Percentiles rank a stretch among this genome's conserved stretches.
phyloP scores from a whole-genome alignment of 2,888 invertebrate genomes.

The Gandaritis pyraliata region DNA sequence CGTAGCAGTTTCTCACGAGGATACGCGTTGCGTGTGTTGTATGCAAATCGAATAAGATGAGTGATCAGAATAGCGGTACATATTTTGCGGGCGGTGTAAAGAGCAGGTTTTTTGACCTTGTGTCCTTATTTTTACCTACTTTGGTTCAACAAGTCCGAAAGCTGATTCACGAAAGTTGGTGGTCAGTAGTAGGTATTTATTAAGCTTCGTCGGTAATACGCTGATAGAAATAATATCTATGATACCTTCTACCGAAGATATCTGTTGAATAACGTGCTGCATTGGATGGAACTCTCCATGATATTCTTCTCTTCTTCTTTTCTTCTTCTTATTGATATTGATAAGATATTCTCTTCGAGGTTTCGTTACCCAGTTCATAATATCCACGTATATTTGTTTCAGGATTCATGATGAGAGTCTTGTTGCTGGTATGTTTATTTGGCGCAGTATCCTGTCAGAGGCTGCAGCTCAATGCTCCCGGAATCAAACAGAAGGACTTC shows the following conservation, averaged over 20 bases:
- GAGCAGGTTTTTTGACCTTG: constrained; percentile 59
- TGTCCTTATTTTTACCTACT: constrained; percentile 58
- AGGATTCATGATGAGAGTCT: constrained; percentile 53
- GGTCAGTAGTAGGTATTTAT: background rate
- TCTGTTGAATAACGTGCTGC: too few relatives aligned
- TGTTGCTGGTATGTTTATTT: constrained; percentile 55
- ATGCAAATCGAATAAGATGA: constrained; percentile 57
- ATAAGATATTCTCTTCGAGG: too few relatives aligned
- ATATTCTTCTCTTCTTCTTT: too few relatives aligned
- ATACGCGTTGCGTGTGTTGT: constrained; percentile 26
- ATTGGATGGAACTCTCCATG: too few relatives aligned
- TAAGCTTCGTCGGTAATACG: background rate
- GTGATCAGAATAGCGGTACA: constrained; percentile 67
- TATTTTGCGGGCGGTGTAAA: constrained; percentile 39
- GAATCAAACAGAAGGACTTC: constrained; percentile 63
- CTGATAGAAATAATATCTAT: background rate
- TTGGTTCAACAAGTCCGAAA: background rate
- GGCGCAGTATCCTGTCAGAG: constrained; percentile 49
- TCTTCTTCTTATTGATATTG: too few relatives aligned
- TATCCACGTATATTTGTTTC: constrained; percentile 12
- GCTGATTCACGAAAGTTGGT: constrained; percentile 16
- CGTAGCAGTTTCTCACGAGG: constrained; percentile 9
- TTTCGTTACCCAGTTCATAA: too few relatives aligned
- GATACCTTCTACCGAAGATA: background rate
- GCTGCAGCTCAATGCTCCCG: constrained; percentile 36